Evolutionary conservation across 2,113 vertebrate genomes (phyloP), one percentile per base, ranked within the genome.

Genomic region (Dipodomys merriami): DNA sequence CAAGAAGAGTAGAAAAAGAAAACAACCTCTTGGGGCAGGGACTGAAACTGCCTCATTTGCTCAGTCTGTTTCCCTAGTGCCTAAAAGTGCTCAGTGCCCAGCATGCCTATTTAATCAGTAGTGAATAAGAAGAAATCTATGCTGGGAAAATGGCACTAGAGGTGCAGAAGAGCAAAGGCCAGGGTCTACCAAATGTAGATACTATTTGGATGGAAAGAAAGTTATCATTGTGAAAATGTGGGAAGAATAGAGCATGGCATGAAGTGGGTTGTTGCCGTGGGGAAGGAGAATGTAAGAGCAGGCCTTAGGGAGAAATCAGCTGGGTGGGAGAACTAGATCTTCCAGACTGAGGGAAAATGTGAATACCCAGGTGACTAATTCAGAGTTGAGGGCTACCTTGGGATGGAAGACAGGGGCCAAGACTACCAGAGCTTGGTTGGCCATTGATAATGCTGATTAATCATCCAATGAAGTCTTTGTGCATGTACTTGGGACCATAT

Each of bases 371-470:
- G n/a, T 64, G 39, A 9, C 64, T 57, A 10, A 67, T 35, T 25
- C 15, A 33, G 62, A 57, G 7, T 1, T 7, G 3, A 2, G 1
- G 0, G 12, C 33, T 13, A 81, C 62, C 46, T 46, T 76, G 77
- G 68, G 23, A 13, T 46, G 62, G 53, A 64, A 33, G 67, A 18
- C 44, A 11, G 25, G 16, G n/a, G 9, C 71, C 79, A 30, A 44
- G 6, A 64, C n/a, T 19, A 30, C 2, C 0, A 22, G 72, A 64
- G 30, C n/a, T 80, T 29, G 12, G 11, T 2, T 0, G 5, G 5
- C 53, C 64, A 1, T 5, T 35, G 13, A 33, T 23, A 29, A 74
- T 49, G 30, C 29, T 60, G 49, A 57, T 39, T 12, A 89, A 81
- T 57, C 46, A 23, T 44, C 64, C 33, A 77, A 19, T 46, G 74